These are phyloP conservation scores for human (Homo sapiens) DNA, from an alignment of 2,113 vertebrate species.

Conservation along the genomic window GRCh38 chr6:90210001-90210500, in stretches of 20 bases:
- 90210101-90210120: conserved; percentile 13
- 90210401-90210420: conserved; percentile 54
- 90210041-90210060: background rate
- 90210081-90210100: background rate
- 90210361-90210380: background rate
- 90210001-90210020: background rate
- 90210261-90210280: background rate
- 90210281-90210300: background rate
- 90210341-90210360: background rate
- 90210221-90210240: background rate
- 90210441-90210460: background rate
- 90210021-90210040: background rate
- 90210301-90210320: too few relatives aligned
- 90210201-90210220: background rate
- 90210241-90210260: conserved; percentile 35
- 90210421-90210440: conserved; percentile 46
- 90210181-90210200: background rate
- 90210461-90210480: conserved; percentile 47
- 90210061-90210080: background rate
- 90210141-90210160: conserved; percentile 53
- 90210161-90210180: background rate
- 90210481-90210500: conserved; percentile 18
- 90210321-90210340: background rate
- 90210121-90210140: background rate
- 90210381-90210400: conserved; percentile 36